These are phyloP conservation scores for Tachina grossa DNA, from an alignment of 2,888 invertebrate genomes.

Conservation along the genomic window DNA sequence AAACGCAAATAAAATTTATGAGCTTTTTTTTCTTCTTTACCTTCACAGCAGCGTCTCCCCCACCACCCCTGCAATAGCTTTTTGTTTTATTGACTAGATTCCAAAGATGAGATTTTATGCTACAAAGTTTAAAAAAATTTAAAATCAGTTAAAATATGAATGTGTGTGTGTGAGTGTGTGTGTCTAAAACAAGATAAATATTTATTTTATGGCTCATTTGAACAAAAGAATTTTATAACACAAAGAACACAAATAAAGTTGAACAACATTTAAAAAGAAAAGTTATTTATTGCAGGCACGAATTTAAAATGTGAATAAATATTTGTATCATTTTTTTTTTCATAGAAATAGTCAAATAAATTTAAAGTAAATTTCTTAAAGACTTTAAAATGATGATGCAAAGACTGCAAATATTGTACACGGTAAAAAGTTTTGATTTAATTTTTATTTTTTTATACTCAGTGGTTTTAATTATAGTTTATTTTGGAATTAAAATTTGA, in stretches of 20 bases:
- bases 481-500: no score
- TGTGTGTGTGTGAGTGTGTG: conserved; percentile 11
- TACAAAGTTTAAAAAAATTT: conserved; percentile 10
- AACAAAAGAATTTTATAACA: conserved; percentile 53
- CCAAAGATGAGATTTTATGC: conserved; percentile 60
- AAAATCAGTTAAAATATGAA: conserved; percentile 49
- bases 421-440: no score
- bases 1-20: conserved; percentile 49
- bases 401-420: no score
- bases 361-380: background rate
- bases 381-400: no score
- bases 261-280: conserved; percentile 53
- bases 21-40: conserved; percentile 6
- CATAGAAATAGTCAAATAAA: background rate
- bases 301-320: background rate
- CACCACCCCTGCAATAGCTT: background rate
- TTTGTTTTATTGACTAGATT: conserved; percentile 50
- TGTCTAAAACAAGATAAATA: conserved; percentile 55
- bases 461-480: no score
- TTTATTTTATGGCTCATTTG: conserved; percentile 69
- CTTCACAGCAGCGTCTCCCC: background rate
- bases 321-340: no score
- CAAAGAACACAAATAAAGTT: conserved; percentile 44
- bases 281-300: conserved; percentile 4
- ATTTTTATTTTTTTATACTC: no score